phyloP scores from a whole-genome alignment of 2,113 vertebrate genomes.

The Anthoscopus minutus region DNA sequence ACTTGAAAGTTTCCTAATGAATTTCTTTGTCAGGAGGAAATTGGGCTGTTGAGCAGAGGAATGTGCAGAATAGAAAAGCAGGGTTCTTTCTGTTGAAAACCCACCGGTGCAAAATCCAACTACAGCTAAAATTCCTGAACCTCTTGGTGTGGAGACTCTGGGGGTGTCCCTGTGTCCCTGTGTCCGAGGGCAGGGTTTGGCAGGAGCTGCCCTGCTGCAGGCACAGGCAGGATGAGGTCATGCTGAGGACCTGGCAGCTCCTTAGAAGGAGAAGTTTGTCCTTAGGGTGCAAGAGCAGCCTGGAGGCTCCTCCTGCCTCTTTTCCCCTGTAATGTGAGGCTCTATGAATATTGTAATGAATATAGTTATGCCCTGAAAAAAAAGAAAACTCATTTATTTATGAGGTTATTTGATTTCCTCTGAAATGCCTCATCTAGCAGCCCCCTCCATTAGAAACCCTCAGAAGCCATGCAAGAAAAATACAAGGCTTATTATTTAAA shows the following conservation, averaged over 20 bases:
- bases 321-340: not conserved
- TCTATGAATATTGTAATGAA: not conserved
- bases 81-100: not conserved
- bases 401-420: slow-evolving; percentile 28
- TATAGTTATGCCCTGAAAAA: not conserved
- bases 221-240: not conserved
- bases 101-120: not conserved
- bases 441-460: slow-evolving; percentile 20
- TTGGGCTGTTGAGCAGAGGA: slow-evolving; percentile 12
- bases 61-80: not conserved
- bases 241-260: not conserved
- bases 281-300: not conserved
- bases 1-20: slow-evolving; percentile 54
- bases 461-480: not conserved
- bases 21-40: slow-evolving; percentile 52
- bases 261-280: not conserved
- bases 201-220: not conserved
- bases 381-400: slow-evolving; percentile 47
- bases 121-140: not conserved
- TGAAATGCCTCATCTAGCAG: slow-evolving; percentile 48
- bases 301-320: not conserved
- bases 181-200: not conserved
- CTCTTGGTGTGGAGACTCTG: not conserved
- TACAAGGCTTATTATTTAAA: slow-evolving; percentile 33
- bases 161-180: not conserved